Percentiles rank a stretch among this genome's conserved stretches.
These are phyloP conservation scores for Chionomys nivalis DNA, from an alignment of 2,113 vertebrate genomes.

Conservation along the genomic window DNA sequence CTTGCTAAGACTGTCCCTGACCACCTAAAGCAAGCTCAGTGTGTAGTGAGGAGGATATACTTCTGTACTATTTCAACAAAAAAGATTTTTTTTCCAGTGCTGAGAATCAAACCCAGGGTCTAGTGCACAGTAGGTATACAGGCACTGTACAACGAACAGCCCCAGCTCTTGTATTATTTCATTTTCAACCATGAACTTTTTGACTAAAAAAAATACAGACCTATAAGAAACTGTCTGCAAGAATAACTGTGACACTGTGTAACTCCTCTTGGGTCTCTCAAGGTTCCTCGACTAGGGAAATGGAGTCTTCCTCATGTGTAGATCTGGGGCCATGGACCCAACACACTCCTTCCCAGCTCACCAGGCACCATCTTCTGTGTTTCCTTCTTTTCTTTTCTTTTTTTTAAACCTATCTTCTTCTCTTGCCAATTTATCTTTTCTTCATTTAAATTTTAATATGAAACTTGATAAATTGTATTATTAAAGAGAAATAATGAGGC, in stretches of 20 bases:
- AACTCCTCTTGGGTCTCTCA: not conserved
- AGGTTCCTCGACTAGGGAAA: not conserved
- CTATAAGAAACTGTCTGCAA: not conserved
- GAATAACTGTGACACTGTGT: not conserved
- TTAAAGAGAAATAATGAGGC: not conserved
- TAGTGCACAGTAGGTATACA: not conserved
- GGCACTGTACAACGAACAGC: no score
- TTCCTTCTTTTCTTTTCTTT: not conserved
- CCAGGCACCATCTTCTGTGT: rapidly evolving
- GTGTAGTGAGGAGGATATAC: not conserved
- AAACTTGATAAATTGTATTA: not conserved
- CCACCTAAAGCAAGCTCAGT: not conserved
- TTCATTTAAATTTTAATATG: not conserved
- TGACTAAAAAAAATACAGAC: not conserved
- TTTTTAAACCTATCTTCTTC: not conserved
- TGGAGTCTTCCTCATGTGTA: not conserved
- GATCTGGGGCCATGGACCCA: rapidly evolving
- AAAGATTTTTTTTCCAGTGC: not conserved
- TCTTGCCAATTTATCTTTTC: not conserved
- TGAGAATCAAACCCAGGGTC: not conserved
- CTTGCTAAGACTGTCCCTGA: not conserved
- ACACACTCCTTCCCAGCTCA: not conserved
- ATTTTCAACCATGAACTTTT: not conserved
- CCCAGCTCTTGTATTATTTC: not conserved
- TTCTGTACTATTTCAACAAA: not conserved